These are phyloP conservation scores for Typhlichthys subterraneus DNA, from an alignment of 2,797 vertebrate species.

Conservation along the genomic window DNA sequence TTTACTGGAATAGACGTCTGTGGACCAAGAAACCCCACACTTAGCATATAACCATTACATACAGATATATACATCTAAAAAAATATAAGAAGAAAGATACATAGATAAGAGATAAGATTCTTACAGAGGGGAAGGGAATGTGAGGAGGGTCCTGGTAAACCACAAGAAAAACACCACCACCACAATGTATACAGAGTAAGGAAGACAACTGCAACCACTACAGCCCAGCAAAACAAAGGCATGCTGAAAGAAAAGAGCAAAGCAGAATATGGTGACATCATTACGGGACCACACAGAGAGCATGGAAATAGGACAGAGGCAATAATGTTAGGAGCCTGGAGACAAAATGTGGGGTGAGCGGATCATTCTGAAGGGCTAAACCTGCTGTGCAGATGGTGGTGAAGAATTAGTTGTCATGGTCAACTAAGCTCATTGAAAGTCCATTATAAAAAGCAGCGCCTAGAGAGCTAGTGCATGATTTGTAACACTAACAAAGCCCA, in stretches of 20 bases:
- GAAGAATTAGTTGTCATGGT: constrained; percentile 53
- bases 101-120: too few species aligned
- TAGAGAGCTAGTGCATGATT: constrained; percentile 14
- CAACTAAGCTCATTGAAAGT: constrained; percentile 56
- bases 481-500: constrained; percentile 21
- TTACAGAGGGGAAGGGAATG: too few species aligned
- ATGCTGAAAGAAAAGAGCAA: constrained; percentile 9
- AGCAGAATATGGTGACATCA: not conserved
- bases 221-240: constrained; percentile 14
- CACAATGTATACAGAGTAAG: not conserved
- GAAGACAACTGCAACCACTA: not conserved
- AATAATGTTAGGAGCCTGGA: constrained; percentile 24
- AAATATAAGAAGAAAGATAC: not conserved
- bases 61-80: too few species aligned
- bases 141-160: not conserved
- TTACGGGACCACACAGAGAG: constrained; percentile 12
- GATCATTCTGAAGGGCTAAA: constrained; percentile 27
- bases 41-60: not conserved
- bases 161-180: constrained; percentile 3
- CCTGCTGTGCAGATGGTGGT: constrained; percentile 55
- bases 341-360: constrained; percentile 16
- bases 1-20: not conserved
- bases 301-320: not conserved
- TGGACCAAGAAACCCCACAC: not conserved
- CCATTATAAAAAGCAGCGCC: constrained; percentile 39